These are phyloP conservation scores for Coreoperca whiteheadi DNA, from an alignment of 2,113 vertebrate species.

Conservation along the genomic window DNA sequence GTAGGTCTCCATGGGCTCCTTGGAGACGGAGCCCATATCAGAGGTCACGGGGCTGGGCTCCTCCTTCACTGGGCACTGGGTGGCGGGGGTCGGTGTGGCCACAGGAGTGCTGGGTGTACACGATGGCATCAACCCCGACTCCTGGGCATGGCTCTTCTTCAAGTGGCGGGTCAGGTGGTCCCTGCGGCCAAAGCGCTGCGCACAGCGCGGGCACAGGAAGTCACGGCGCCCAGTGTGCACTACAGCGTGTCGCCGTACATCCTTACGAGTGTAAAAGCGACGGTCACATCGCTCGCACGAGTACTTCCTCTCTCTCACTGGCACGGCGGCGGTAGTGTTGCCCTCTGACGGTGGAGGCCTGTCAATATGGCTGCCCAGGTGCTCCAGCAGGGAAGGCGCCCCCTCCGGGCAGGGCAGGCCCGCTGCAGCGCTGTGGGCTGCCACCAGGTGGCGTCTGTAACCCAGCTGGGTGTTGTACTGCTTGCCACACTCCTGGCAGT, in stretches of 20 bases:
- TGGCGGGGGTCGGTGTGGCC: constrained; percentile 84
- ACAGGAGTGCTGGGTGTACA: constrained; percentile 81
- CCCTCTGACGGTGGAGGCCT: constrained; percentile 84
- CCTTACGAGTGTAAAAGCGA: constrained; percentile 96
- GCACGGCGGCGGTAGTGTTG: constrained; percentile 64
- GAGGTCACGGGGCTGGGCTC: constrained; percentile 89
- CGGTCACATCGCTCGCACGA: constrained; percentile 95
- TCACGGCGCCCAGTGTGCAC: constrained; percentile 97
- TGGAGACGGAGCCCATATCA: constrained; percentile 81
- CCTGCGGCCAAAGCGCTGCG: constrained; percentile 94
- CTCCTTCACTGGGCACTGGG: constrained; percentile 88
- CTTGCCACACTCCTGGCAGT: constrained; percentile 95
- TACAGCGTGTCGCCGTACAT: constrained; percentile 94
- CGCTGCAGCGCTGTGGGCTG: constrained; percentile 80
- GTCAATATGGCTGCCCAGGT: constrained; percentile 91
- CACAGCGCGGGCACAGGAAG: constrained; percentile 95
- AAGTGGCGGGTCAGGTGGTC: constrained; percentile 96
- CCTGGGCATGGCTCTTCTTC: constrained; percentile 98
- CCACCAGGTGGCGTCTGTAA: constrained; percentile 91
- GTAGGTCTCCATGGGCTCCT: constrained; percentile 86
- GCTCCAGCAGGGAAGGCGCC: constrained; percentile 91
- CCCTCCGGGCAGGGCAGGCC: constrained; percentile 91
- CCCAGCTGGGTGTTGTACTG: constrained; percentile 97
- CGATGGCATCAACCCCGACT: constrained; percentile 88
- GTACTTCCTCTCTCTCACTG: constrained; percentile 93